These are phyloP conservation scores for Vespertilio murinus DNA, from an alignment of 2,797 vertebrate genomes.

Conservation along the genomic window DNA sequence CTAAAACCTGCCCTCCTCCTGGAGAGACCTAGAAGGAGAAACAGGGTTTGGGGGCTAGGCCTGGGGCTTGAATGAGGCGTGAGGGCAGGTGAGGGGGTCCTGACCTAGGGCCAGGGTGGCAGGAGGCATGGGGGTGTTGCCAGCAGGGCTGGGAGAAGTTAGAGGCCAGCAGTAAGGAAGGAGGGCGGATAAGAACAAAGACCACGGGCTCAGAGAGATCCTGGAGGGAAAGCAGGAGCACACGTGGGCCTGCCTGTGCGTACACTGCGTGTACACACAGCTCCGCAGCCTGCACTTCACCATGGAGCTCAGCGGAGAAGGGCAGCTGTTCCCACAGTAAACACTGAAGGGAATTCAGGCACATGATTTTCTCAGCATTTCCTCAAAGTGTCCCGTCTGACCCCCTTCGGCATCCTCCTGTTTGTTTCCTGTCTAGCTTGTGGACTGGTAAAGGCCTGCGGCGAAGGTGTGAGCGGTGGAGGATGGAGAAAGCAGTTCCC, in stretches of 20 bases:
- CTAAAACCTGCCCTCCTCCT: not conserved
- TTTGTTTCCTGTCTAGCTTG: not conserved
- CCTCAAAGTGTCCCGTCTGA: not conserved
- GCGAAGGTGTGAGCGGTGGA: accelerated
- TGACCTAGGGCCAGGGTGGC: not conserved
- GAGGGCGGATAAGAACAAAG: not conserved
- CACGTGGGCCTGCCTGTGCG: accelerated
- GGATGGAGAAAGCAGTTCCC: not conserved
- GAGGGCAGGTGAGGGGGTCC: not conserved
- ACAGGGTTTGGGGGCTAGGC: not conserved
- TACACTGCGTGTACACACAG: too few species aligned
- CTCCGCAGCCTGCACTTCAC: accelerated
- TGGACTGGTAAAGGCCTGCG: not conserved
- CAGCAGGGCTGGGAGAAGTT: not conserved
- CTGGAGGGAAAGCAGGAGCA: not conserved
- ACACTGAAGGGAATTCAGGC: not conserved
- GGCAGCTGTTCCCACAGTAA: not conserved
- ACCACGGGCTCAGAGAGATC: not conserved
- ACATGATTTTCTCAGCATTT: not conserved
- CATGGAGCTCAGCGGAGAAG: not conserved
- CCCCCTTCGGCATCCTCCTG: not conserved
- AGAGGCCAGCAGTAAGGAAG: not conserved
- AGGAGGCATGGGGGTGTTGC: not conserved
- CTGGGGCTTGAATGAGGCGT: not conserved
- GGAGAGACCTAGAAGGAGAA: not conserved